Evolutionary conservation across 2,797 vertebrate genomes (phyloP).

Genomic region (Lithobates sylvaticus): DNA sequence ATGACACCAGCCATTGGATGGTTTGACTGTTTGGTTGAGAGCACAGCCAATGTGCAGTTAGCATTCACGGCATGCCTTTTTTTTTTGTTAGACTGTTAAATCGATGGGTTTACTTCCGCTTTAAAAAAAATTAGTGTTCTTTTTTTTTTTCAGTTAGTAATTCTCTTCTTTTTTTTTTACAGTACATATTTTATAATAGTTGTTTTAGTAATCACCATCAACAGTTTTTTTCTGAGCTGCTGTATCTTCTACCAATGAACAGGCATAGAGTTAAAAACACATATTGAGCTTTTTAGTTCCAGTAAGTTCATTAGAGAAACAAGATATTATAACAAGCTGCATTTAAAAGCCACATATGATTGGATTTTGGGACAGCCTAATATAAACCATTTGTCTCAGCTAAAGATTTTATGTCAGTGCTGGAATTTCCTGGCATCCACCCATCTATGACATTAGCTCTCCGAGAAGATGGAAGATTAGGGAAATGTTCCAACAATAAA

Average conservation of each 20-base stretch:
- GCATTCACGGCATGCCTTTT: too few relatives aligned
- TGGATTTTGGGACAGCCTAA: constrained; percentile 38
- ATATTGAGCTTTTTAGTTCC: constrained; percentile 10
- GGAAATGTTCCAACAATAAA: background rate
- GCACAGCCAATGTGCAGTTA: too few relatives aligned
- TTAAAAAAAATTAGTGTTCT: too few relatives aligned
- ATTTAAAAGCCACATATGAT: constrained; percentile 36
- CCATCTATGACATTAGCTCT: constrained; percentile 23
- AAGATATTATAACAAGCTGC: constrained; percentile 31
- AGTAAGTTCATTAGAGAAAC: constrained; percentile 44
- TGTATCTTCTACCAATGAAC: background rate
- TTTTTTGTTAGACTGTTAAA: too few relatives aligned
- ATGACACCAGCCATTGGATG: too few relatives aligned
- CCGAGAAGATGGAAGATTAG: background rate
- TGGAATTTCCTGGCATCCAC: constrained; percentile 49
- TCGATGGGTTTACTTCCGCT: too few relatives aligned
- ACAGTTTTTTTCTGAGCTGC: background rate
- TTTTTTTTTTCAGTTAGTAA: too few relatives aligned
- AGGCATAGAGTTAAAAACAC: constrained; percentile 1
- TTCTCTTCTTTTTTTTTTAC: too few relatives aligned
- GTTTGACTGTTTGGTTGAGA: too few relatives aligned
- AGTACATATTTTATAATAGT: too few relatives aligned
- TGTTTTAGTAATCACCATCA: background rate
- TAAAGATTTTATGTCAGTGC: constrained; percentile 53
- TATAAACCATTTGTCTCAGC: constrained; percentile 53